Conservation (phyloP, 2,113 vertebrate species). For the Rhipidura dahli region DNA sequence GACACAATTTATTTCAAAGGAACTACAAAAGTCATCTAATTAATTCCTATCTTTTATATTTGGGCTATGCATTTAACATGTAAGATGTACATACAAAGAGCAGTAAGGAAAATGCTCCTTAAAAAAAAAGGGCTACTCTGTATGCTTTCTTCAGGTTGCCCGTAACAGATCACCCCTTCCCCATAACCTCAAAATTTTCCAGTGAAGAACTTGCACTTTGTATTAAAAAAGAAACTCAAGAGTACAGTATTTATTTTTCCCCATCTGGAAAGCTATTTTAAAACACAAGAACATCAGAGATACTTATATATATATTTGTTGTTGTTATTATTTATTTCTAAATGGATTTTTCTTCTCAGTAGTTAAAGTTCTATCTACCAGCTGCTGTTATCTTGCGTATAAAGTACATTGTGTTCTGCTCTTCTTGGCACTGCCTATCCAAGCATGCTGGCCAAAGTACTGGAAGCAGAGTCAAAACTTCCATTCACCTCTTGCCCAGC, state of each 20-base stretch:
- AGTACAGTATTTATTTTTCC: neutral
- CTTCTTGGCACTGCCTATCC: neutral
- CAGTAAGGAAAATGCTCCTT: neutral
- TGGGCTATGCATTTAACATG: neutral
- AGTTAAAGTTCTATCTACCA: neutral
- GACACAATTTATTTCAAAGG: neutral
- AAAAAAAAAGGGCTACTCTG: neutral
- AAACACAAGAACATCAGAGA: neutral
- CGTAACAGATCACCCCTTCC: neutral
- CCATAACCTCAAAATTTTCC: neutral
- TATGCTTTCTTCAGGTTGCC: neutral
- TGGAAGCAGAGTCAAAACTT: constrained; percentile 20
- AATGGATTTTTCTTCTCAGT: neutral
- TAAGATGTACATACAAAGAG: neutral
- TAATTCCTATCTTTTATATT: neutral
- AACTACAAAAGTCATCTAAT: neutral
- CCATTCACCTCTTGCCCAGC: constrained; percentile 5
- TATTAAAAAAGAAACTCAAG: neutral
- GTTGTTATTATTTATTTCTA: neutral
- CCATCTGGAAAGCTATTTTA: neutral
- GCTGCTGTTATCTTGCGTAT: neutral
- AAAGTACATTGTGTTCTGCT: neutral
- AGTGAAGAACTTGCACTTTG: neutral
- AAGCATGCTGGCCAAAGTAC: neutral
- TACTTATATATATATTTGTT: neutral